Percentiles rank a stretch among this genome's conserved stretches.
Evolutionary conservation across 1,140 invertebrate species (phyloP).

Genomic region (Mercenaria mercenaria): DNA sequence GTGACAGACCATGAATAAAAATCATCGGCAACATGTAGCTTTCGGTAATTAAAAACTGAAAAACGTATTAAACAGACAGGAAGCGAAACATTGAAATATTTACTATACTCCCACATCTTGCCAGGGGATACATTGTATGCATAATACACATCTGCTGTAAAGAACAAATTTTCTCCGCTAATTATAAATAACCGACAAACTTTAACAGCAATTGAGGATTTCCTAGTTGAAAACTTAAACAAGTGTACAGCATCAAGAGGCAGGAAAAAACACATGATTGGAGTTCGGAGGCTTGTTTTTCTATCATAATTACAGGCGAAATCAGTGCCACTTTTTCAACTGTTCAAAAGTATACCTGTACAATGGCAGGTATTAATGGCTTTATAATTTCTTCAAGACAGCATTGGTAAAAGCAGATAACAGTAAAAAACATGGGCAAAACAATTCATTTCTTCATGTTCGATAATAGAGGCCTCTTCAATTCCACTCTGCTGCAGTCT

Average conservation of each 20-base stretch:
- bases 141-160: conserved; percentile 65
- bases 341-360: neutral
- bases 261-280: no score
- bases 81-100: conserved; percentile 51
- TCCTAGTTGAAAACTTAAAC: neutral
- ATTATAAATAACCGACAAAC: neutral
- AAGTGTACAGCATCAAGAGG: no score
- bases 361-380: neutral
- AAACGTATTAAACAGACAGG: neutral
- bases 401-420: neutral
- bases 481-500: no score
- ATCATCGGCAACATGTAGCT: neutral
- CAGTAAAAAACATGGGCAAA: no score
- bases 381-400: neutral
- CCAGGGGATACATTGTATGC: conserved; percentile 64
- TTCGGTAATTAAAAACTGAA: neutral
- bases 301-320: no score
- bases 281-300: no score
- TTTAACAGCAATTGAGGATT: neutral
- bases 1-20: neutral
- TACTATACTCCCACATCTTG: conserved; percentile 56
- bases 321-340: no score
- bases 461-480: no score
- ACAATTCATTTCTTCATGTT: no score
- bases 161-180: conserved; percentile 4